Evolutionary conservation across 1,140 invertebrate genomes (phyloP).

Genomic region (Ceratitis capitata): DNA sequence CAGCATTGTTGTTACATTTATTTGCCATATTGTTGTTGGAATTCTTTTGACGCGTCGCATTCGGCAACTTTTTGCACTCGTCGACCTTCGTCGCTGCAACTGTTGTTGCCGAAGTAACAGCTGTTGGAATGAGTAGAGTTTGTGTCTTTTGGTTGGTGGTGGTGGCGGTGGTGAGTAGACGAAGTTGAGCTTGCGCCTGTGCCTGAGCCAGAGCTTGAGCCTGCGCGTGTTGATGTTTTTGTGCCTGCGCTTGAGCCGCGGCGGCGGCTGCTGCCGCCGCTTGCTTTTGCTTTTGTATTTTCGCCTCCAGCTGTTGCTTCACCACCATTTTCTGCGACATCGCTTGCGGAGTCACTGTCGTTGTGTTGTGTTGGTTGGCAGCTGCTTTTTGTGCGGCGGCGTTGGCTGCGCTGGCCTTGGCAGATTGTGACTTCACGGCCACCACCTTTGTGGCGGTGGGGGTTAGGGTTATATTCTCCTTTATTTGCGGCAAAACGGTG

Average conservation of each 20-base stretch:
- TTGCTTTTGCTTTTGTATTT: conserved; percentile 69
- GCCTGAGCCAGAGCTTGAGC: conserved; percentile 60
- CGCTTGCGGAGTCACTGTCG: conserved; percentile 43
- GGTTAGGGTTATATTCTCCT: conserved; percentile 44
- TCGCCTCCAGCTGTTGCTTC: conserved; percentile 77
- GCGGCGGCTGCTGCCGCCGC: conserved; percentile 54
- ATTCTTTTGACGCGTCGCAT: conserved; percentile 17
- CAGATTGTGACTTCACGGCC: not conserved
- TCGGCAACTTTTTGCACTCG: not conserved
- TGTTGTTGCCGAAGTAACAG: conserved; percentile 41
- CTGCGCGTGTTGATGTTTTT: conserved; percentile 49
- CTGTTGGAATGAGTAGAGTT: conserved; percentile 65
- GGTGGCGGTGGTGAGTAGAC: conserved; percentile 51
- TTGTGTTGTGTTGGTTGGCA: conserved; percentile 44
- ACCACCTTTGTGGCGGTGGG: conserved; percentile 52
- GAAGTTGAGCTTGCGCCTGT: conserved; percentile 64
- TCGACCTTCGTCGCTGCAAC: not conserved
- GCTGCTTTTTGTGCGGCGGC: conserved; percentile 18
- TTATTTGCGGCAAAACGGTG: conserved; percentile 47
- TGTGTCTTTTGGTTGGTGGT: conserved; percentile 64
- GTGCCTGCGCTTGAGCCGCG: conserved; percentile 63
- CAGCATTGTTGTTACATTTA: not conserved
- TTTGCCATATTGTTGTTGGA: conserved; percentile 11
- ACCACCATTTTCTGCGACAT: conserved; percentile 69
- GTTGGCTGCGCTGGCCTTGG: not conserved